Evolutionary conservation across 2,888 invertebrate species (phyloP).

Genomic region (Liodrosophila aerea): DNA sequence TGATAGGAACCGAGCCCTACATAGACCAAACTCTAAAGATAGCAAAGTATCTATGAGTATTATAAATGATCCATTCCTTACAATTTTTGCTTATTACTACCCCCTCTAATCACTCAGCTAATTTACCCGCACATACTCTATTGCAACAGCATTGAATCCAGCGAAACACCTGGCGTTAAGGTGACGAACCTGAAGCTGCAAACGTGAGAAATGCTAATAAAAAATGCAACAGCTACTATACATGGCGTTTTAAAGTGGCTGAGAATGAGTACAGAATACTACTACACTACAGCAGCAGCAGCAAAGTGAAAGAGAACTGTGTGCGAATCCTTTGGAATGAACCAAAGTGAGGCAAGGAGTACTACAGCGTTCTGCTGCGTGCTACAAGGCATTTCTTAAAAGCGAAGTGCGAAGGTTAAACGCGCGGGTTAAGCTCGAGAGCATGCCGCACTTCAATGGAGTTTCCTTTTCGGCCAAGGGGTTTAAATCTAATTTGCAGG

Average conservation of each 20-base stretch:
- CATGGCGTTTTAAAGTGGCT: conserved; percentile 22
- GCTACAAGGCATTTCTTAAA: conserved; percentile 27
- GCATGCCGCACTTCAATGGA: conserved; percentile 60
- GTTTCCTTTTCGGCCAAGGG: conserved; percentile 23
- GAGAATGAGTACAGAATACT: neutral
- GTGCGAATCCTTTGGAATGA: conserved; percentile 4
- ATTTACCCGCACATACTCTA: too few relatives aligned
- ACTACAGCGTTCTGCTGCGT: too few relatives aligned
- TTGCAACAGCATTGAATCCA: neutral
- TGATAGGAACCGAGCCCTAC: too few relatives aligned
- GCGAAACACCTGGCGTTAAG: conserved; percentile 7
- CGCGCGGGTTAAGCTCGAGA: conserved; percentile 47
- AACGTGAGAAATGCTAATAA: conserved; percentile 67
- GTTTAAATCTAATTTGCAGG: conserved; percentile 65
- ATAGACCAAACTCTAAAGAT: too few relatives aligned
- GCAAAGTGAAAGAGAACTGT: neutral
- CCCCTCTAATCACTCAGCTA: too few relatives aligned
- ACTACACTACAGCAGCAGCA: too few relatives aligned
- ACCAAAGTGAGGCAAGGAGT: too few relatives aligned
- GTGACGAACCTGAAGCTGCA: conserved; percentile 31
- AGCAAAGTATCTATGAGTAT: too few relatives aligned
- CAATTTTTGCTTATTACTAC: too few relatives aligned
- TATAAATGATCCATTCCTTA: too few relatives aligned
- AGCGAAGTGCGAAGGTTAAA: conserved; percentile 37
- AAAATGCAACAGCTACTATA: conserved; percentile 62